Conservation (phyloP, 2,888 invertebrate genomes). For the Cerastis leucographa region DNA sequence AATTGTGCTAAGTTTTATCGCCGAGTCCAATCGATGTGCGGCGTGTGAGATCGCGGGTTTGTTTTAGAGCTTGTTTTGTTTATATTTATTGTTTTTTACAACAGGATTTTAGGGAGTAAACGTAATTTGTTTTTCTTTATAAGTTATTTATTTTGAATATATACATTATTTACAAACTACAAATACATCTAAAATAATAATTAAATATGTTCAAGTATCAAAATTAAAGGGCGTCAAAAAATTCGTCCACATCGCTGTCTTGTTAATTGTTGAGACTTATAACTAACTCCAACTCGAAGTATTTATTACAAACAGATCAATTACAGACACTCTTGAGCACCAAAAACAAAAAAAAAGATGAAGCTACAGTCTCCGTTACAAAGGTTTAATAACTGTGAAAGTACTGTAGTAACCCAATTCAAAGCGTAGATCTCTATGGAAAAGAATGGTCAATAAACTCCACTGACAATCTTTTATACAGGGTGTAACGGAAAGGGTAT, state of each 20-base stretch:
- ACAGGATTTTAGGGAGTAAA: too few species aligned
- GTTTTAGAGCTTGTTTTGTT: conserved; percentile 30
- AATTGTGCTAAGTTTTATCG: conserved; percentile 78
- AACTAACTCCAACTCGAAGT: too few species aligned
- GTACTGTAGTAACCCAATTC: background rate
- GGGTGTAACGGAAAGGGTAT: too few species aligned
- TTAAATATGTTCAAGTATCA: too few species aligned
- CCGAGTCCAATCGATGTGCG: conserved; percentile 75
- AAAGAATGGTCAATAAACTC: background rate
- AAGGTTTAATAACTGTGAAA: background rate
- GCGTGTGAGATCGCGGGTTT: conserved; percentile 60
- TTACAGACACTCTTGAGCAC: background rate
- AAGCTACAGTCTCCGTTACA: background rate
- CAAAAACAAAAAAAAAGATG: background rate
- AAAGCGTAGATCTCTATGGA: background rate
- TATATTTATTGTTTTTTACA: background rate
- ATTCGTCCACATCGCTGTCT: too few species aligned
- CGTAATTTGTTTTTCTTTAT: too few species aligned
- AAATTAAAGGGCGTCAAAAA: too few species aligned
- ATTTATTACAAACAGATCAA: background rate
- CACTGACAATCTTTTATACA: background rate
- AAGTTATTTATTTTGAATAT: too few species aligned
- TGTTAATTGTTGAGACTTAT: too few species aligned
- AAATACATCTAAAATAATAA: too few species aligned
- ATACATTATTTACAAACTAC: too few species aligned